Evolutionary conservation across 2,113 vertebrate species (phyloP).

Genomic region (Rhinolophus sinicus): DNA sequence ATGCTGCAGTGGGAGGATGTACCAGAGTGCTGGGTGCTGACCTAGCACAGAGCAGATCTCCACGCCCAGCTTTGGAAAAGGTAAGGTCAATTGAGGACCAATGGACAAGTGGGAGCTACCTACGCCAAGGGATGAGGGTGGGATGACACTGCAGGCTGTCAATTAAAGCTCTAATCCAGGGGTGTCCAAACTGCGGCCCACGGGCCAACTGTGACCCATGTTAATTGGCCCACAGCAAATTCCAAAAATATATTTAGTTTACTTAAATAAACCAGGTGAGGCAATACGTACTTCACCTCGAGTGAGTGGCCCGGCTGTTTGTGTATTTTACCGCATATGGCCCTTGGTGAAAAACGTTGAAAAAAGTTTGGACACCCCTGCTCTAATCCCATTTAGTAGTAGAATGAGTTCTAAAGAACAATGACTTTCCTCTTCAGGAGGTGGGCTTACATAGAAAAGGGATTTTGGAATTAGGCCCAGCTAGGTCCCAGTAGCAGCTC

Average conservation of each 20-base stretch:
- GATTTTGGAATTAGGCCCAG: neutral
- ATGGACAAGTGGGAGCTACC: no score
- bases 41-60: neutral
- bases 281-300: no score
- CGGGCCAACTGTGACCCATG: no score
- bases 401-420: neutral
- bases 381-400: neutral
- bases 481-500: neutral
- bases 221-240: no score
- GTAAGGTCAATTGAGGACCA: no score
- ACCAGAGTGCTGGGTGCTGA: neutral
- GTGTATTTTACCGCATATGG: no score
- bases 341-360: no score
- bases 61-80: neutral
- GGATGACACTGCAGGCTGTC: neutral
- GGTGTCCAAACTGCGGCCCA: no score
- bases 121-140: neutral
- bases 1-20: accelerated
- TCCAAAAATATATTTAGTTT: no score
- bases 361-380: no score
- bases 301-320: no score
- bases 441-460: neutral
- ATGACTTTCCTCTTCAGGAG: neutral
- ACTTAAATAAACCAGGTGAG: no score
- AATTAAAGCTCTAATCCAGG: neutral